A percentile compares a stretch with the other conserved stretches of the same genome.
Conservation (phyloP, 2,113 vertebrate genomes). For the Bothrops jararaca region DNA sequence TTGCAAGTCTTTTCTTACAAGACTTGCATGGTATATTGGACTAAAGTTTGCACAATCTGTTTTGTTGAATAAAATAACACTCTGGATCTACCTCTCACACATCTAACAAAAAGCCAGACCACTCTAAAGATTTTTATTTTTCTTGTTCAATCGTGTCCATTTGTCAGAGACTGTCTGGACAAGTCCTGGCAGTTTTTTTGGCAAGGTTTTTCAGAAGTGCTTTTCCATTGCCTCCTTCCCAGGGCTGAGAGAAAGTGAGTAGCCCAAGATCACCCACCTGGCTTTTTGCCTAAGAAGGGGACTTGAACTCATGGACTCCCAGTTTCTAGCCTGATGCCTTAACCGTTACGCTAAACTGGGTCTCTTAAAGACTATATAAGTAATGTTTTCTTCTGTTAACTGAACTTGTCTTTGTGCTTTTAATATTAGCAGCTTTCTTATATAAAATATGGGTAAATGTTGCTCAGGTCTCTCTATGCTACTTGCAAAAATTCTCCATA, state of each 20-base stretch:
- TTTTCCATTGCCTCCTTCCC: neutral
- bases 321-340: neutral
- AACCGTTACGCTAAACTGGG: neutral
- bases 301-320: neutral
- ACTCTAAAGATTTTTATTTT: neutral
- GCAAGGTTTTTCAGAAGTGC: neutral
- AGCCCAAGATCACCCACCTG: neutral
- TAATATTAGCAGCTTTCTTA: neutral
- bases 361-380: neutral
- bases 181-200: neutral
- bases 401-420: neutral
- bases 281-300: neutral
- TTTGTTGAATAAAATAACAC: neutral
- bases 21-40: neutral
- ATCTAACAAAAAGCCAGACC: neutral
- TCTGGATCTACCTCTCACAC: neutral
- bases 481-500: neutral
- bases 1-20: no score
- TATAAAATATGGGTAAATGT: neutral
- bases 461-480: neutral
- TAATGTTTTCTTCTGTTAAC: neutral
- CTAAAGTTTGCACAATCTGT: rapidly evolving
- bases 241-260: neutral
- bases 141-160: neutral
- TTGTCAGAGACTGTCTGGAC: neutral